Percentiles rank a stretch among this genome's conserved stretches.
Conservation (phyloP, 1,140 invertebrate species). For the Melitaea cinxia region DNA sequence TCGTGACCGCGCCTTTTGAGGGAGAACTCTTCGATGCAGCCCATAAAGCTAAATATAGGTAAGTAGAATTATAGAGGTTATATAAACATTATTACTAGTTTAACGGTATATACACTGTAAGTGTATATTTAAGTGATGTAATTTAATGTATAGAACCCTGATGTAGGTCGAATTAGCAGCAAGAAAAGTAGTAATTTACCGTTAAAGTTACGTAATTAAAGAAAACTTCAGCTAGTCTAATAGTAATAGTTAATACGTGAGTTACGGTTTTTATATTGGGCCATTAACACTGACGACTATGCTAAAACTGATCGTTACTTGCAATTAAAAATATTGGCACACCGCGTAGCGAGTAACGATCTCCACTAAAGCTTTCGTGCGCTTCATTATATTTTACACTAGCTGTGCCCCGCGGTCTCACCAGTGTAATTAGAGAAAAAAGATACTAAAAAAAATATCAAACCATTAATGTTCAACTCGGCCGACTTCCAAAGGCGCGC, state of each 20-base stretch:
- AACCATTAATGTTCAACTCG: too few species aligned
- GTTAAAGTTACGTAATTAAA: conserved; percentile 9
- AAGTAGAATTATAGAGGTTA: conserved; percentile 15
- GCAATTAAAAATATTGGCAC: conserved; percentile 41
- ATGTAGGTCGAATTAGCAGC: too few species aligned
- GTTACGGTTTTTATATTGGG: conserved; percentile 32
- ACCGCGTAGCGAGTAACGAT: conserved; percentile 33
- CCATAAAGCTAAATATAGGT: conserved; percentile 76
- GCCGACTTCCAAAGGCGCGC: too few species aligned
- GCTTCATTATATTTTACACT: neutral
- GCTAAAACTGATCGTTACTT: conserved; percentile 38
- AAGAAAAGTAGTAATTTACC: neutral
- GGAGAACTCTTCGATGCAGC: conserved; percentile 74
- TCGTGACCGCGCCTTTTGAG: conserved; percentile 65
- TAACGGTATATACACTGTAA: too few species aligned
- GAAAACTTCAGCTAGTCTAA: conserved; percentile 8
- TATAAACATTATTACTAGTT: too few species aligned
- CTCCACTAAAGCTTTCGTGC: conserved; percentile 19
- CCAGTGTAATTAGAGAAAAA: too few species aligned
- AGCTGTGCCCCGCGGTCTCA: too few species aligned
- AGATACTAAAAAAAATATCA: too few species aligned
- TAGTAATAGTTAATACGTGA: conserved; percentile 9
- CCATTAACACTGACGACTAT: conserved; percentile 36
- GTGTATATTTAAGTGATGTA: too few species aligned
- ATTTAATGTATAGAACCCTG: too few species aligned